Percentiles rank a stretch among this genome's conserved stretches.
phyloP scores from a whole-genome alignment of 2,797 vertebrate genomes.

The Enoplosus armatus region DNA sequence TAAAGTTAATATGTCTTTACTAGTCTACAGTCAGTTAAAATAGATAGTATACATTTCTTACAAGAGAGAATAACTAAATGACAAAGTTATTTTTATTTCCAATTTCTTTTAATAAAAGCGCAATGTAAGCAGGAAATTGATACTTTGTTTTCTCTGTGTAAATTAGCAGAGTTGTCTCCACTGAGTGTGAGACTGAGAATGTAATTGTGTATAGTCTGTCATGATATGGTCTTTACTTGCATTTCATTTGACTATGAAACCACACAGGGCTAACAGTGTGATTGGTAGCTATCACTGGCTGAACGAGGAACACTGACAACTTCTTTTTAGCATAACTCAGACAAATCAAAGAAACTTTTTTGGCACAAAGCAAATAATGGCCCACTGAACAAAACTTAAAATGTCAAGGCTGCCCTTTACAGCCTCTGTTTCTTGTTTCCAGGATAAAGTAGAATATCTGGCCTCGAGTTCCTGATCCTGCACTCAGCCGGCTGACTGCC shows the following conservation, averaged over 20 bases:
- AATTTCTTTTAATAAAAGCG: background rate
- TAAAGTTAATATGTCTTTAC: background rate
- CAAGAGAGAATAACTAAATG: background rate
- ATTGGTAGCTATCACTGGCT: background rate
- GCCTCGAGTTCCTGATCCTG: slow-evolving; percentile 49
- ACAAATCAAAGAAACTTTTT: background rate
- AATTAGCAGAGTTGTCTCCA: background rate
- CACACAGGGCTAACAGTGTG: background rate
- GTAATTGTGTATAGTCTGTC: background rate
- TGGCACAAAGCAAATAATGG: background rate
- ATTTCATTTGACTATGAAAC: background rate
- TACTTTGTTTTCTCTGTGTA: background rate
- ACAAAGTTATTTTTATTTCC: background rate
- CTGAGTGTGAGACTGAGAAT: background rate
- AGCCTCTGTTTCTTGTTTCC: slow-evolving; percentile 1
- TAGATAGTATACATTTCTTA: background rate
- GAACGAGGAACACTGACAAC: background rate
- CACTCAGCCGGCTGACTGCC: slow-evolving; percentile 30
- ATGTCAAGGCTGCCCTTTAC: background rate
- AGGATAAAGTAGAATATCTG: slow-evolving; percentile 47
- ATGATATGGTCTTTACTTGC: background rate
- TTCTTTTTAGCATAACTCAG: background rate
- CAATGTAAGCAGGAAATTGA: background rate
- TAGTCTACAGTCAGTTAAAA: background rate
- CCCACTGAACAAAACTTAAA: background rate